Percentiles rank a stretch among this genome's conserved stretches.
Evolutionary conservation across 2,113 vertebrate genomes (phyloP).

Genomic region (Ranitomeya imitator): DNA sequence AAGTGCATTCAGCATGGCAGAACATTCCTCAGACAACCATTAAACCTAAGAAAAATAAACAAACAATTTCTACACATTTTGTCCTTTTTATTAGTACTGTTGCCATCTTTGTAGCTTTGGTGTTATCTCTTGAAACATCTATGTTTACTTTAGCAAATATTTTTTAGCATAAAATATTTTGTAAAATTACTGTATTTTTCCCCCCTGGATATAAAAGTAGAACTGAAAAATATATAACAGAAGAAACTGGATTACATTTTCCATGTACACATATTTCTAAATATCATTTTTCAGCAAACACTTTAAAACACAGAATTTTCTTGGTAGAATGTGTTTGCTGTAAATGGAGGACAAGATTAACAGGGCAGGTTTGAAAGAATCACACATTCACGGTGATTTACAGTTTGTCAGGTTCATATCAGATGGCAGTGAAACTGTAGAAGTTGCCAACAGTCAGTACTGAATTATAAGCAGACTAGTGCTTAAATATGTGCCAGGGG

Average conservation of each 20-base stretch:
- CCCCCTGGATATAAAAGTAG: neutral
- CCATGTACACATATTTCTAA: neutral
- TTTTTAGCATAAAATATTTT: neutral
- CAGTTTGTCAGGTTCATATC: slow-evolving; percentile 37
- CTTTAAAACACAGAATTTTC: slow-evolving; percentile 3
- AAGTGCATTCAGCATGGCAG: neutral
- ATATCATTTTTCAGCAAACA: slow-evolving; percentile 1
- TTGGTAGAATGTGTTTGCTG: neutral
- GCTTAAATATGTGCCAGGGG: slow-evolving; percentile 46
- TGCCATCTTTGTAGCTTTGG: neutral
- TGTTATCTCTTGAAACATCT: neutral
- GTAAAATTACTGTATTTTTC: neutral
- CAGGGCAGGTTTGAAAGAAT: slow-evolving; percentile 19
- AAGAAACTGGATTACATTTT: neutral
- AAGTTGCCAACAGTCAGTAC: slow-evolving; percentile 7
- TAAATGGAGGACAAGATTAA: slow-evolving; percentile 24
- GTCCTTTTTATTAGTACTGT: neutral
- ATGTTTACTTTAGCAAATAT: neutral
- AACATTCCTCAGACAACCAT: neutral
- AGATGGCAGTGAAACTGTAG: slow-evolving; percentile 28
- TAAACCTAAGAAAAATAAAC: neutral
- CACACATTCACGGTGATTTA: slow-evolving; percentile 9
- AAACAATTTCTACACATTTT: neutral
- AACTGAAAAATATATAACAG: neutral
- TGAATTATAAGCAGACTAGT: slow-evolving; percentile 44